Evolutionary conservation across 2,113 vertebrate genomes (phyloP).

Genomic region (Lichenostomus cassidix): DNA sequence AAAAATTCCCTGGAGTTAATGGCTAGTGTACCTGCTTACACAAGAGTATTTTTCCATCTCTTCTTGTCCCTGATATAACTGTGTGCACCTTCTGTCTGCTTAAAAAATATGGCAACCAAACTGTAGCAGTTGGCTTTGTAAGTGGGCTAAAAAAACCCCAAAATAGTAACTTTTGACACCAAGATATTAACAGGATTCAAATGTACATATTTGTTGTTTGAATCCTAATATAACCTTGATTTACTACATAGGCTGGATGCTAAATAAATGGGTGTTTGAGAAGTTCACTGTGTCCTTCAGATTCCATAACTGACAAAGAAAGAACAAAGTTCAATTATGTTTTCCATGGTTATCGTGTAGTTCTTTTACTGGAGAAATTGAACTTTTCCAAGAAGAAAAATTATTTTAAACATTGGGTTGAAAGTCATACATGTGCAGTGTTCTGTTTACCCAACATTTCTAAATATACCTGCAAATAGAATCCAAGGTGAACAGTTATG

Average conservation of each 20-base stretch:
- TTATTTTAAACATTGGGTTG: neutral
- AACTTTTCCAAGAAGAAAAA: neutral
- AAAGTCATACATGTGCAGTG: rapidly evolving
- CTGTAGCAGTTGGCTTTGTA: neutral
- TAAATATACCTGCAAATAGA: neutral
- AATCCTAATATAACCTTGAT: neutral
- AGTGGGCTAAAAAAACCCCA: neutral
- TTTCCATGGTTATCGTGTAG: neutral
- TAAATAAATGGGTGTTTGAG: neutral
- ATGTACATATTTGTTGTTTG: neutral
- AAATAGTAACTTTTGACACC: neutral
- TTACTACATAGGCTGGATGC: neutral
- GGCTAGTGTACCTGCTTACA: neutral
- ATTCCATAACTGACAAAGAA: neutral
- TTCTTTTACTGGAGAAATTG: neutral
- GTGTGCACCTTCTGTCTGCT: neutral
- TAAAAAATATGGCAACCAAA: neutral
- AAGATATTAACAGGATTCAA: neutral
- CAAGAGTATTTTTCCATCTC: neutral
- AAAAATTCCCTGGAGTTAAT: neutral
- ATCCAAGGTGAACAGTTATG: neutral
- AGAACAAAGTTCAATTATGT: neutral
- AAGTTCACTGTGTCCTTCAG: neutral
- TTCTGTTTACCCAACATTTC: neutral
- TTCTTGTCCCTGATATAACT: neutral